Conservation (phyloP, 2,113 vertebrate genomes). For the Numida meleagris region DNA sequence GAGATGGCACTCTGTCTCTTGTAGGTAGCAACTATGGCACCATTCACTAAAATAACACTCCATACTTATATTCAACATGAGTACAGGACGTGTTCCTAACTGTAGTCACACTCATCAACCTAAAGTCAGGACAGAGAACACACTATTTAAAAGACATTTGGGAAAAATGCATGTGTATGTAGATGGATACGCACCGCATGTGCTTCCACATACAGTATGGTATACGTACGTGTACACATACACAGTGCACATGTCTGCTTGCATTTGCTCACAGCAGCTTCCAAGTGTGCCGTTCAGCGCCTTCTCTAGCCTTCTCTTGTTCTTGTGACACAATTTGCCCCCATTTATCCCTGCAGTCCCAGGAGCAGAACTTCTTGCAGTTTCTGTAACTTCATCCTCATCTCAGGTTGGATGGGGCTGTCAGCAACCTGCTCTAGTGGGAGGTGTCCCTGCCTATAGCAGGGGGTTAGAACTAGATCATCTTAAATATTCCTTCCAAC, state of each 20-base stretch:
- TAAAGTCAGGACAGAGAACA: not conserved
- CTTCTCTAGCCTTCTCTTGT: not conserved
- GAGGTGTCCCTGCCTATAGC: too few relatives aligned
- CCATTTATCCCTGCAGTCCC: not conserved
- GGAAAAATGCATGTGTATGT: not conserved
- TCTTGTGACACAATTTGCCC: not conserved
- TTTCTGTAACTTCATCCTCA: not conserved
- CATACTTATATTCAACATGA: not conserved
- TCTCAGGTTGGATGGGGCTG: too few relatives aligned
- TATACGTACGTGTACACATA: rapidly evolving
- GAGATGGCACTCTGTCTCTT: not conserved
- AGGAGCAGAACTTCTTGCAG: rapidly evolving
- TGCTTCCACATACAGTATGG: not conserved
- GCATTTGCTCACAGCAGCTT: not conserved
- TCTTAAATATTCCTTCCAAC: too few relatives aligned
- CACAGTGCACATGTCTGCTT: not conserved
- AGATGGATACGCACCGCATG: too few relatives aligned
- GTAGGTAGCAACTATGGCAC: not conserved
- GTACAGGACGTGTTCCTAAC: not conserved
- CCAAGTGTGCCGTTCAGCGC: not conserved
- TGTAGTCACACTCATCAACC: not conserved
- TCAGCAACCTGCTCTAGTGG: too few relatives aligned
- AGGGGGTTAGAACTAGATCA: too few relatives aligned
- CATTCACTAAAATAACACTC: rapidly evolving
- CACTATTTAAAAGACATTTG: not conserved